phyloP scores from a whole-genome alignment of 2,888 invertebrate genomes.

The Agrotis clavis region DNA sequence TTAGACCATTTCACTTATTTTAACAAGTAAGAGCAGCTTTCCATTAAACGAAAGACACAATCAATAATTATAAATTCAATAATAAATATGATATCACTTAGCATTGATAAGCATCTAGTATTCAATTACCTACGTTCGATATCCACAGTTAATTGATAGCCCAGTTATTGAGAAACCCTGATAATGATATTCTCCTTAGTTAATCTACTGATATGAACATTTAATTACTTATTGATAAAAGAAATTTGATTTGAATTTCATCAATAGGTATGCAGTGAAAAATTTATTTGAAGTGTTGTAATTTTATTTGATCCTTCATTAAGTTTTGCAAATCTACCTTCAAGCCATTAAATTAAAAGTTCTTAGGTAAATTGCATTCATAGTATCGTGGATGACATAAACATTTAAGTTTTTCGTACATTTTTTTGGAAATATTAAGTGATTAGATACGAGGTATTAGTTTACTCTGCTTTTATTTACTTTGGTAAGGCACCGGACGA shows the following conservation, averaged over 20 bases:
- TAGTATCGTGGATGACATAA: too few relatives aligned
- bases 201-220: conserved; percentile 40
- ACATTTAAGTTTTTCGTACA: too few relatives aligned
- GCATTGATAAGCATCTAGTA: conserved; percentile 36
- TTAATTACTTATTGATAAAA: conserved; percentile 13
- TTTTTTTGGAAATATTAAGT: too few relatives aligned
- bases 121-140: conserved; percentile 23
- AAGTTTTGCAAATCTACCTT: not conserved
- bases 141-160: conserved; percentile 25
- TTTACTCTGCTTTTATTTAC: not conserved
- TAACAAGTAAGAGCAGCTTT: too few relatives aligned
- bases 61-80: conserved; percentile 9
- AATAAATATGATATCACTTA: conserved; percentile 41
- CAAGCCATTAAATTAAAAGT: not conserved
- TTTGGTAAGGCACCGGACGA: not conserved
- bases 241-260: not conserved
- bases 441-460: not conserved
- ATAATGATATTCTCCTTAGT: conserved; percentile 20
- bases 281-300: not conserved
- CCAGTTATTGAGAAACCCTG: conserved; percentile 21
- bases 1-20: too few relatives aligned
- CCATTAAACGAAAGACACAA: not conserved
- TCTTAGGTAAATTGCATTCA: not conserved
- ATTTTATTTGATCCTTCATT: too few relatives aligned
- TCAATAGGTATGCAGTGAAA: not conserved